A percentile compares a stretch with the other conserved stretches of the same genome.
phyloP scores from a whole-genome alignment of 2,113 vertebrate species.

The Anseranas semipalmata region DNA sequence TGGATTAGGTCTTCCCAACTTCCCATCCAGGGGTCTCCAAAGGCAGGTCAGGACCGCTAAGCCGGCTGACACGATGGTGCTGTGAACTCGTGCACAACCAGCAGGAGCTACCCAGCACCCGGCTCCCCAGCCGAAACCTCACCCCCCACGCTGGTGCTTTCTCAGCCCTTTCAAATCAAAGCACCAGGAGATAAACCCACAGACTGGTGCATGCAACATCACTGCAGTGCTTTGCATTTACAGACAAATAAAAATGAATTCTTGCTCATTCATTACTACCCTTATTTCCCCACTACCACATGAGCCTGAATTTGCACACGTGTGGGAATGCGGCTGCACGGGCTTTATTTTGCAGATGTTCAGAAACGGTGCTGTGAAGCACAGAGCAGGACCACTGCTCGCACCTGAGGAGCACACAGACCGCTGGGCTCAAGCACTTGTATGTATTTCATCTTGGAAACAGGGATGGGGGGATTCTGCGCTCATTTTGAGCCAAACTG shows the following conservation, averaged over 20 bases:
- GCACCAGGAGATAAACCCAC: background rate
- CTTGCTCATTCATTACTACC: background rate
- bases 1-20: background rate
- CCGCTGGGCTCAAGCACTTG: background rate
- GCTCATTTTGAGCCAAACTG: background rate
- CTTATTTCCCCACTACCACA: background rate
- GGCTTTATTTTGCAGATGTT: background rate
- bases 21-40: background rate
- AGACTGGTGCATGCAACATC: accelerated
- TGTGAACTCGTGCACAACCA: background rate
- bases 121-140: background rate
- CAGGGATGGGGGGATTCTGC: background rate
- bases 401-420: accelerated
- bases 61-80: background rate
- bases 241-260: background rate
- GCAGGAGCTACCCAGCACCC: background rate
- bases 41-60: background rate
- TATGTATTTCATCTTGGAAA: background rate
- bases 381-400: accelerated
- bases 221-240: background rate
- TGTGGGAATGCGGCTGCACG: accelerated
- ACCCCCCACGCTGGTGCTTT: accelerated
- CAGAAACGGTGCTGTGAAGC: accelerated
- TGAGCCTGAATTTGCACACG: background rate
- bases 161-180: background rate